Conservation (phyloP, 2,113 vertebrate genomes). For the Parus major region DNA sequence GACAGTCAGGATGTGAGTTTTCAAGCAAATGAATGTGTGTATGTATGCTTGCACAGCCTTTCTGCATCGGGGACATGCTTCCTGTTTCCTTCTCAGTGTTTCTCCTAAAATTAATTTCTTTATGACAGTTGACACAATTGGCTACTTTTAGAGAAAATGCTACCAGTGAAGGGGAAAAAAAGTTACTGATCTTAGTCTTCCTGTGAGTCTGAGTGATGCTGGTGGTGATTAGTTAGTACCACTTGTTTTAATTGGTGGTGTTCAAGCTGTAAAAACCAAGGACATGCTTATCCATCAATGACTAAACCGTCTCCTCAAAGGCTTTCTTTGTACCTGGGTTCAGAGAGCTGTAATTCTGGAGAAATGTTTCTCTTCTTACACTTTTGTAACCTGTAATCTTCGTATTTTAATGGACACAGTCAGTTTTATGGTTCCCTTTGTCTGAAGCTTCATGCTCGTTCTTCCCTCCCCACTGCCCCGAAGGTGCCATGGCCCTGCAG, state of each 20-base stretch:
- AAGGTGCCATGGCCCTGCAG: not conserved
- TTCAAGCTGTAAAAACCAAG: not conserved
- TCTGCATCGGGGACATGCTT: not conserved
- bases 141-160: not conserved
- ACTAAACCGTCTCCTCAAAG: not conserved
- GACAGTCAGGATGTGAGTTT: conserved; percentile 40
- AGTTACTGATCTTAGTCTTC: not conserved
- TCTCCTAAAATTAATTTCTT: conserved; percentile 28
- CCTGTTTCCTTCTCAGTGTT: conserved; percentile 38
- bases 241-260: not conserved
- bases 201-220: not conserved
- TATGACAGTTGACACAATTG: not conserved
- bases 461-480: not conserved
- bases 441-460: not conserved
- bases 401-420: not conserved
- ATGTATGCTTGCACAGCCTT: not conserved
- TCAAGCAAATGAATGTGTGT: not conserved
- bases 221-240: not conserved
- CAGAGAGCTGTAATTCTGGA: not conserved
- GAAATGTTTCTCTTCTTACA: not conserved
- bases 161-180: not conserved
- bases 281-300: not conserved
- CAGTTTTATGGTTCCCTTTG: not conserved
- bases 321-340: not conserved
- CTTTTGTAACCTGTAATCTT: not conserved